Evolutionary conservation across 2,113 vertebrate genomes (phyloP).

Genomic region (Myotis lucifugus): DNA sequence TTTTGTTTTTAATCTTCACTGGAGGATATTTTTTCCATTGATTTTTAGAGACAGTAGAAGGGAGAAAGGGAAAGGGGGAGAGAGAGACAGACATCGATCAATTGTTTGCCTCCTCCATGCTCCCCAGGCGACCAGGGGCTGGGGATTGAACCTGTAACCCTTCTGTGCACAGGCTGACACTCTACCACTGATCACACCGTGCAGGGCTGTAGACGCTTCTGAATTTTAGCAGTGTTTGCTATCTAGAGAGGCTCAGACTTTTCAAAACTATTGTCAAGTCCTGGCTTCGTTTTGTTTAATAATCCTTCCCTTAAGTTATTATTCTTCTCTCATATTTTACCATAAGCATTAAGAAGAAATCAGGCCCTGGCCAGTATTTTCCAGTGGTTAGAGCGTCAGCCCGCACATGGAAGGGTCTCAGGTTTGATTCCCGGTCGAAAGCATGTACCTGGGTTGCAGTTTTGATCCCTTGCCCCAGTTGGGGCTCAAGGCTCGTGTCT

Average conservation of each 20-base stretch:
- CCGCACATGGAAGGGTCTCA: too few relatives aligned
- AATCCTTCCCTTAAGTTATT: not conserved
- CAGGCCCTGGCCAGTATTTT: too few relatives aligned
- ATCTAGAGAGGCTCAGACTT: not conserved
- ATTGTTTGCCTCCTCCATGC: not conserved
- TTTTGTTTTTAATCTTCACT: not conserved
- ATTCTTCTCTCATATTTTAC: not conserved
- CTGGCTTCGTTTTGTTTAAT: not conserved
- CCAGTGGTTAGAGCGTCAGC: too few relatives aligned
- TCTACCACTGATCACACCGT: not conserved
- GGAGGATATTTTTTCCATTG: not conserved
- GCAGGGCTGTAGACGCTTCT: not conserved
- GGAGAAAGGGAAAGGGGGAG: not conserved
- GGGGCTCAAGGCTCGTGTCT: too few relatives aligned
- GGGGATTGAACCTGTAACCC: not conserved
- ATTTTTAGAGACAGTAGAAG: not conserved
- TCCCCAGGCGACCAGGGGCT: not conserved
- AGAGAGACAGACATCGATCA: not conserved
- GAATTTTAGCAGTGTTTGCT: not conserved
- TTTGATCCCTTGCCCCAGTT: too few relatives aligned
- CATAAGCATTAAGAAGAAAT: not conserved
- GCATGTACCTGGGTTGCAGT: too few relatives aligned
- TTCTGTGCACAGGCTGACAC: too few relatives aligned
- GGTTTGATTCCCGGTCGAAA: too few relatives aligned
- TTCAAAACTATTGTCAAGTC: not conserved